Conservation (phyloP, 2,113 vertebrate species). For the Dunckerocampus dactyliophorus region DNA sequence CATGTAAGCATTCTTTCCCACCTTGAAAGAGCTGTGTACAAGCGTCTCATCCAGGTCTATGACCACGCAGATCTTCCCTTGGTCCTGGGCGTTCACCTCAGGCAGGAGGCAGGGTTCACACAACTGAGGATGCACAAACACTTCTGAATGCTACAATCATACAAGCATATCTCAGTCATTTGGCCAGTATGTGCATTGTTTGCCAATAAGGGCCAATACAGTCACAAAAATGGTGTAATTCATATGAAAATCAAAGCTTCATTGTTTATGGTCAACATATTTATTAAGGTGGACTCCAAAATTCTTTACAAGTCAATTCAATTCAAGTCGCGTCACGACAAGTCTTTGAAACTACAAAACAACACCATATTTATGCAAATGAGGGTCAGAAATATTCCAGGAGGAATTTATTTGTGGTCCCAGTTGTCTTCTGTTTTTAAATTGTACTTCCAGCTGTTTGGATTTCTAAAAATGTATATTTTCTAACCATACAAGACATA, state of each 20-base stretch:
- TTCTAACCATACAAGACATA: too few relatives aligned
- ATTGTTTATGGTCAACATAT: too few relatives aligned
- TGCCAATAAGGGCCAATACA: background rate
- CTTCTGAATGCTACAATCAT: background rate
- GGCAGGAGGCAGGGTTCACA: conserved; percentile 79
- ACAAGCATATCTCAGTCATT: background rate
- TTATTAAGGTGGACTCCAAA: too few relatives aligned
- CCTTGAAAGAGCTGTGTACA: conserved; percentile 95
- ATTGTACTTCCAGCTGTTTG: too few relatives aligned
- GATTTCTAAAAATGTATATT: too few relatives aligned
- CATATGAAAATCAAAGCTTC: conserved; percentile 7
- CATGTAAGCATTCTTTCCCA: background rate
- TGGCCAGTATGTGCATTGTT: background rate
- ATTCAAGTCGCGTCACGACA: too few relatives aligned
- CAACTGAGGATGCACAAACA: conserved; percentile 61
- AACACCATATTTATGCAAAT: too few relatives aligned
- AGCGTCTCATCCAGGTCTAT: conserved; percentile 92
- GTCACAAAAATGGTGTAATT: background rate
- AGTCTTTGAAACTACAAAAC: too few relatives aligned
- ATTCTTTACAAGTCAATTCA: too few relatives aligned
- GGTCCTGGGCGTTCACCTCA: conserved; percentile 79
- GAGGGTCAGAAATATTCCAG: too few relatives aligned
- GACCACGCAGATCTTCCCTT: conserved; percentile 88
- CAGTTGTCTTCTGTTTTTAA: too few relatives aligned
- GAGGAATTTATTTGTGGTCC: too few relatives aligned